Percentiles rank a stretch among this genome's conserved stretches.
Conservation (phyloP, 2,797 vertebrate genomes). For the Simalia tracyae region DNA sequence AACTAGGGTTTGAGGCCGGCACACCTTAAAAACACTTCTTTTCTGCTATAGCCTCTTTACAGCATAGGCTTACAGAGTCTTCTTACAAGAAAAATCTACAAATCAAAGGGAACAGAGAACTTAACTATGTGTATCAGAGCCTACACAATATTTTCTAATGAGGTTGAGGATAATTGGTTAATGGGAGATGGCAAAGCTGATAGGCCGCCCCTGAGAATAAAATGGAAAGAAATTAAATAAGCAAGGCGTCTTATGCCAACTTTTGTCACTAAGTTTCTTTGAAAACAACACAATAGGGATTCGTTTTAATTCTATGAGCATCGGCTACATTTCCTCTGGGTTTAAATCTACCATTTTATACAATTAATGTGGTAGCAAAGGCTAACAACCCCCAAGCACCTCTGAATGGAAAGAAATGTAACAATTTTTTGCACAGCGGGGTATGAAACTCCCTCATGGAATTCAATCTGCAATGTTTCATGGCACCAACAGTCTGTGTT, state of each 20-base stretch:
- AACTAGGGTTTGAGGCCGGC: background rate
- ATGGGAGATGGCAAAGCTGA: background rate
- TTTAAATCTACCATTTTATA: background rate
- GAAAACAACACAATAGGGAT: background rate
- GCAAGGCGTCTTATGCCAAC: background rate
- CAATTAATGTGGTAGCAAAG: background rate
- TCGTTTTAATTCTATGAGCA: background rate
- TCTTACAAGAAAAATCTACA: background rate
- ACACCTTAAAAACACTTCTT: background rate
- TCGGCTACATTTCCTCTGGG: background rate
- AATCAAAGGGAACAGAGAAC: background rate
- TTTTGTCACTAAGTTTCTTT: background rate
- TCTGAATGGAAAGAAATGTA: background rate
- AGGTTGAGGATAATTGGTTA: background rate
- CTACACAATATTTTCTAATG: background rate
- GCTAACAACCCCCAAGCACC: background rate
- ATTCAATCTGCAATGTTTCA: background rate
- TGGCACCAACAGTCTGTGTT: background rate
- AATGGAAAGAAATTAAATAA: background rate
- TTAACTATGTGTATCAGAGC: background rate
- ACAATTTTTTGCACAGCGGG: background rate
- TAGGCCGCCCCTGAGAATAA: background rate
- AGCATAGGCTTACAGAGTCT: background rate
- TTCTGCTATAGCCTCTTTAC: background rate
- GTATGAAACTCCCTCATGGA: background rate